Percentiles rank a stretch among this genome's conserved stretches.
Conservation (phyloP, 2,888 invertebrate genomes). For the Cheilosia vulpina region DNA sequence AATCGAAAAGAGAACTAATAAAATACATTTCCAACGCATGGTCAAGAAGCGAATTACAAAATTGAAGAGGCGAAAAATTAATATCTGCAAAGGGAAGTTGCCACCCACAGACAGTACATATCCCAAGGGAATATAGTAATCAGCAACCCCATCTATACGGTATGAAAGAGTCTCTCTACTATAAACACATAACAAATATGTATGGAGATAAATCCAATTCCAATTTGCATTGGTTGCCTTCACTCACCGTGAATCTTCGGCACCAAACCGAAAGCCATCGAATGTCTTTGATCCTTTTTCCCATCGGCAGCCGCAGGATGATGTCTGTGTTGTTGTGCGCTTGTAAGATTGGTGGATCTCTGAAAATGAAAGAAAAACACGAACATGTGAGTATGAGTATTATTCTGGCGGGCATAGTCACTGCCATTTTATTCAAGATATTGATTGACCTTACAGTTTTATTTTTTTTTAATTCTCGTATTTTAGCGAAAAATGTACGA, state of each 20-base stretch:
- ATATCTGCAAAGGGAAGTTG: constrained; percentile 12
- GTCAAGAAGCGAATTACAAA: constrained; percentile 58
- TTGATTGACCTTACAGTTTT: constrained; percentile 8
- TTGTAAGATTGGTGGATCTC: constrained; percentile 91
- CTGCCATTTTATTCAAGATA: constrained; percentile 3
- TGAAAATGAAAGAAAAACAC: constrained; percentile 84
- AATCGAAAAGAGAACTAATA: background rate
- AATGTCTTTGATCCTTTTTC: constrained; percentile 93
- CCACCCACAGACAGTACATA: no score
- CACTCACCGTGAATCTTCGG: constrained; percentile 93
- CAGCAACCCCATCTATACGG: background rate
- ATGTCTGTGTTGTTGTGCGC: constrained; percentile 91
- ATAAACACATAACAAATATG: no score
- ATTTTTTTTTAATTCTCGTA: background rate
- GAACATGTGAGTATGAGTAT: constrained; percentile 2
- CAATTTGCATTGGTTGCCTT: constrained; percentile 43
- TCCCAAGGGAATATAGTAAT: constrained; percentile 34
- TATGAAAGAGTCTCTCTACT: background rate
- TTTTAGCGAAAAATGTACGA: background rate
- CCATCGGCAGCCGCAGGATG: constrained; percentile 92
- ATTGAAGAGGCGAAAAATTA: constrained; percentile 35
- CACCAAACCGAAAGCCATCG: constrained; percentile 97
- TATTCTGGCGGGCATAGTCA: background rate
- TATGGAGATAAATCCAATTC: constrained; percentile 19
- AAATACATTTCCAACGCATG: constrained; percentile 6